Conservation (phyloP, 2,113 vertebrate genomes). For the Sterna hirundo region DNA sequence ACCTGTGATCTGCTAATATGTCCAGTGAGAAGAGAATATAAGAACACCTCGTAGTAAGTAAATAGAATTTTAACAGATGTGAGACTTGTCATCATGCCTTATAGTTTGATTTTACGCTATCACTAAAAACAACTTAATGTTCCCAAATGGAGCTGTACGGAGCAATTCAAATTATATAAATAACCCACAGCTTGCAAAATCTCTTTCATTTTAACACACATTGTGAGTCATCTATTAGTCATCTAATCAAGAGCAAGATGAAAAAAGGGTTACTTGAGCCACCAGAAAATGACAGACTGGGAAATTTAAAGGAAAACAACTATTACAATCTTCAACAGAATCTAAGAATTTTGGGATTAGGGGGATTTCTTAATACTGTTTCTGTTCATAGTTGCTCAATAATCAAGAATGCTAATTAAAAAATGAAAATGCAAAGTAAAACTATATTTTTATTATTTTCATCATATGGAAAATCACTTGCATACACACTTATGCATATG, state of each 20-base stretch:
- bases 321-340: not conserved
- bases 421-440: not conserved
- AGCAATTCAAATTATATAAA: not conserved
- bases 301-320: not conserved
- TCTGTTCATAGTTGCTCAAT: not conserved
- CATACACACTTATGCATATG: fast-evolving
- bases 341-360: not conserved
- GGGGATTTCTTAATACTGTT: not conserved
- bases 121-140: not conserved
- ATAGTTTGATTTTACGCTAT: not conserved
- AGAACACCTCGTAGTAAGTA: not conserved
- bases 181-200: not conserved
- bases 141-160: not conserved
- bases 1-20: not conserved
- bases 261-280: not conserved
- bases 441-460: not conserved
- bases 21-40: not conserved
- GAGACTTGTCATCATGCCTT: not conserved
- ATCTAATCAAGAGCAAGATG: not conserved
- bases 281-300: not conserved
- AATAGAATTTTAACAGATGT: not conserved
- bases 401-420: not conserved
- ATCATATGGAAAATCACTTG: not conserved
- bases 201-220: not conserved
- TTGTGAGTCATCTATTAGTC: not conserved